Evolutionary conservation across 2,888 invertebrate species (phyloP).

Genomic region (Callyntrura sp.): DNA sequence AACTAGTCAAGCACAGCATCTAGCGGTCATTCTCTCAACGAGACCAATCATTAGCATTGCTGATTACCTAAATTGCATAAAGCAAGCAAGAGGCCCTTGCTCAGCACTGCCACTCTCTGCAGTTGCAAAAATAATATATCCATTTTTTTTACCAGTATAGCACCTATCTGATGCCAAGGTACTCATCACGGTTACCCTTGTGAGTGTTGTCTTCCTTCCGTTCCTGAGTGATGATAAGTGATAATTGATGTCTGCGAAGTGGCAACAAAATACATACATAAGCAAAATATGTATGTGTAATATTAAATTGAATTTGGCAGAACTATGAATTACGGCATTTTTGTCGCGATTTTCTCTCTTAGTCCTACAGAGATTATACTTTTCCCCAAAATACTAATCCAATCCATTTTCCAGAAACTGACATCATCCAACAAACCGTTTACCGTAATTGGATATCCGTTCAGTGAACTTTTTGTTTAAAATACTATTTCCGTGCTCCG

Average conservation of each 20-base stretch:
- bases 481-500: neutral
- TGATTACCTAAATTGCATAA: neutral
- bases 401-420: too few relatives aligned
- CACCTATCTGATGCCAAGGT: neutral
- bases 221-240: too few relatives aligned
- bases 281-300: too few relatives aligned
- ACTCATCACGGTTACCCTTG: neutral
- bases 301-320: too few relatives aligned
- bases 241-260: too few relatives aligned
- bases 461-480: neutral
- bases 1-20: neutral
- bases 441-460: neutral
- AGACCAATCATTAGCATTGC: neutral
- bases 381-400: too few relatives aligned
- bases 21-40: neutral
- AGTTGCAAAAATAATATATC: too few relatives aligned
- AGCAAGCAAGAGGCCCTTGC: conserved; percentile 1
- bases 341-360: neutral
- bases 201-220: neutral
- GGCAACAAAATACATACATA: too few relatives aligned
- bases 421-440: neutral
- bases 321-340: neutral
- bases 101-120: neutral
- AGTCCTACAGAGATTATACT: too few relatives aligned
- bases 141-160: too few relatives aligned